A percentile compares a stretch with the other conserved stretches of the same genome.
Evolutionary conservation across 2,888 invertebrate genomes (phyloP).

Genomic region (Anthoptus insignis): DNA sequence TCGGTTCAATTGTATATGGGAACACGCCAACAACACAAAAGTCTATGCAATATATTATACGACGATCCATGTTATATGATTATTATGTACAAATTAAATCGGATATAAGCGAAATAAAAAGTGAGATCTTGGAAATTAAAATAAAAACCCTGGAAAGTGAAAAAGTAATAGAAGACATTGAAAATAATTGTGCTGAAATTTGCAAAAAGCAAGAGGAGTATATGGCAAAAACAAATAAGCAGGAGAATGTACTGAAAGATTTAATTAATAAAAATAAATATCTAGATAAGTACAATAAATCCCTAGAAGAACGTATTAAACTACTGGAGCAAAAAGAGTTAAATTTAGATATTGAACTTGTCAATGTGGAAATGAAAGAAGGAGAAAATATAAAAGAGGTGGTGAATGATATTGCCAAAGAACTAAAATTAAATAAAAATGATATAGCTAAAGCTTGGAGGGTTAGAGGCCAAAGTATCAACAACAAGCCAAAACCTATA

Average conservation of each 20-base stretch:
- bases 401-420: background rate
- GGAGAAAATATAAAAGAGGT: background rate
- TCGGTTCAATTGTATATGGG: too few relatives aligned
- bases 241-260: background rate
- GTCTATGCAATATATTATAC: too few relatives aligned
- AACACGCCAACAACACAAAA: too few relatives aligned
- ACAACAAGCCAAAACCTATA: background rate
- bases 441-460: background rate
- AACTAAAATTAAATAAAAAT: background rate
- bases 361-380: background rate
- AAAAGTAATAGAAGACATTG: background rate
- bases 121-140: background rate
- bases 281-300: background rate
- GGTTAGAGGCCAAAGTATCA: background rate
- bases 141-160: background rate
- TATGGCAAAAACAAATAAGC: background rate
- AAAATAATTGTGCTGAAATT: background rate
- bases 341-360: background rate
- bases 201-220: background rate
- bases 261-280: background rate
- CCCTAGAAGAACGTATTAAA: background rate
- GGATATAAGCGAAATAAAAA: background rate
- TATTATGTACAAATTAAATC: background rate
- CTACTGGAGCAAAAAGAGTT: background rate
- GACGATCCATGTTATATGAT: too few relatives aligned